Conservation (phyloP, 2,797 vertebrate genomes). For the Halcyon badia region DNA sequence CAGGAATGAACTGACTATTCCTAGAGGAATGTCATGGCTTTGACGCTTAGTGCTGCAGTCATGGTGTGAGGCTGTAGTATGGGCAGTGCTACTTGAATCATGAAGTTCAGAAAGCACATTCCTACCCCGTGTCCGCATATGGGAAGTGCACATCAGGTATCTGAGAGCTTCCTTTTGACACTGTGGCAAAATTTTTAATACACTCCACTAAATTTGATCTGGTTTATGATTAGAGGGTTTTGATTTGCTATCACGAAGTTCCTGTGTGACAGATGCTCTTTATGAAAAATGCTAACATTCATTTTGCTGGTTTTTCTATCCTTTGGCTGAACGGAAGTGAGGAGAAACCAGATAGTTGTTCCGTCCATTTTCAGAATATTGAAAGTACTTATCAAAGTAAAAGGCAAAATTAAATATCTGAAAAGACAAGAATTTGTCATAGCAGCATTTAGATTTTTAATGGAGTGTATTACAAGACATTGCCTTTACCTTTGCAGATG, state of each 20-base stretch:
- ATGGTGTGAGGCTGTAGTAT: not conserved
- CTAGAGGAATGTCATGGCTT: not conserved
- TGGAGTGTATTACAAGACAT: not conserved
- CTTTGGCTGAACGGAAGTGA: constrained; percentile 6
- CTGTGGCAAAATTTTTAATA: not conserved
- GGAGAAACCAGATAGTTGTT: constrained; percentile 13
- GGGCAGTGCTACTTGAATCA: not conserved
- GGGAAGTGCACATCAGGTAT: not conserved
- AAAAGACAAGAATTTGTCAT: not conserved
- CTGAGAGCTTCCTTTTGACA: not conserved
- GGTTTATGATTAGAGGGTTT: not conserved
- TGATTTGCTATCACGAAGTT: not conserved
- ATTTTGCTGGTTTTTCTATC: constrained; percentile 33
- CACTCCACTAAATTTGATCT: not conserved
- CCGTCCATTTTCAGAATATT: not conserved
- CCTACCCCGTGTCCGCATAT: not conserved
- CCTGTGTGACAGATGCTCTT: not conserved
- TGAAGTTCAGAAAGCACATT: not conserved
- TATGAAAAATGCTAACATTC: not conserved
- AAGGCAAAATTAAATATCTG: not conserved
- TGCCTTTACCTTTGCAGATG: not conserved
- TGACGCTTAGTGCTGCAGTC: not conserved
- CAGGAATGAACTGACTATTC: not conserved
- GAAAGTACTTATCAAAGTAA: constrained; percentile 24
- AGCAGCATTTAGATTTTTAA: not conserved